phyloP scores from a whole-genome alignment of 2,113 vertebrate genomes.

The Cettia cetti region DNA sequence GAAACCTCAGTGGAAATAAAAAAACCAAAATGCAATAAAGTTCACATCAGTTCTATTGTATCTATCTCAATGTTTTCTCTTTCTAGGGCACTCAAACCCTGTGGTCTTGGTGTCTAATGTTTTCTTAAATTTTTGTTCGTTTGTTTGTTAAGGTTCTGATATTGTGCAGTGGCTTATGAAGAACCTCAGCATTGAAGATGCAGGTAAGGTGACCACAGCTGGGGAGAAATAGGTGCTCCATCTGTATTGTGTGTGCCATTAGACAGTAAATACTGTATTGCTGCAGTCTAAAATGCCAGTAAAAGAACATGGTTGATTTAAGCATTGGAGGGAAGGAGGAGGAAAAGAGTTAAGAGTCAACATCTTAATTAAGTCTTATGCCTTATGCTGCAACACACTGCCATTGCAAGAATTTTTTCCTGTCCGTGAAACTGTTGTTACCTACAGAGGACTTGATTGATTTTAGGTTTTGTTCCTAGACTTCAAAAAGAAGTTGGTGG shows the following conservation, averaged over 20 bases:
- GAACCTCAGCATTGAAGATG: conserved; percentile 89
- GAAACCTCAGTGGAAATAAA: neutral
- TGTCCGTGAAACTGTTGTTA: neutral
- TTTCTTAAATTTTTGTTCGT: conserved; percentile 6
- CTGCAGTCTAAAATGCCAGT: neutral
- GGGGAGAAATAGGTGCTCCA: neutral
- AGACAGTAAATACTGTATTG: neutral
- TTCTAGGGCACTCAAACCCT: neutral
- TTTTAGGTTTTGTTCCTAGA: neutral
- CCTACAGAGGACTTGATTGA: neutral
- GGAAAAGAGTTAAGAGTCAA: neutral
- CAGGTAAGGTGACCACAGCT: conserved; percentile 75
- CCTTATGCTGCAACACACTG: neutral
- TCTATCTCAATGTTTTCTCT: neutral
- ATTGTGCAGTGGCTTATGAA: conserved; percentile 96
- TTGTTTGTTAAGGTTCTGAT: conserved; percentile 81
- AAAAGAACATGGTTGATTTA: neutral
- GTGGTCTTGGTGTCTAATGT: neutral
- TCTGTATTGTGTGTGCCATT: neutral
- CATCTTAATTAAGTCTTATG: neutral
- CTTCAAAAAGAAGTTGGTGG: neutral
- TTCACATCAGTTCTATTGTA: neutral
- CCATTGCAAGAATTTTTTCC: neutral
- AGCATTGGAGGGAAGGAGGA: neutral
- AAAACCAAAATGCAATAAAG: neutral